phyloP scores from a whole-genome alignment of 2,113 vertebrate genomes.

The Monopterus albus region DNA sequence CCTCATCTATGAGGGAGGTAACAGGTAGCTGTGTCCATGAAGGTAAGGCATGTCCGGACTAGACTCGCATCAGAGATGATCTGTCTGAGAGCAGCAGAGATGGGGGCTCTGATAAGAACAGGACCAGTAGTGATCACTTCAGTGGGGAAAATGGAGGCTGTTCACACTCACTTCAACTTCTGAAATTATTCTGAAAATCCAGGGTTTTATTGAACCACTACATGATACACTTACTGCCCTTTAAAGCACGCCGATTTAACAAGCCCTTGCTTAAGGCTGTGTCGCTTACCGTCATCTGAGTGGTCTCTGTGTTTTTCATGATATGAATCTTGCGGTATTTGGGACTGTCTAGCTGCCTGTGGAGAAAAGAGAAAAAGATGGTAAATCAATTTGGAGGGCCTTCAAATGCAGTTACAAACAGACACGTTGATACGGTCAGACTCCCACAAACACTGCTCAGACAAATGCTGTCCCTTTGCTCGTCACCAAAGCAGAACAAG shows the following conservation, averaged over 20 bases:
- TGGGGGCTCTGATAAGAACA: constrained; percentile 47
- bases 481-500: constrained; percentile 42
- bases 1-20: constrained; percentile 61
- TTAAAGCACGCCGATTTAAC: constrained; percentile 31
- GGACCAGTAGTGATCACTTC: constrained; percentile 39
- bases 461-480: constrained; percentile 38
- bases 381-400: constrained; percentile 43
- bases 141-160: not conserved
- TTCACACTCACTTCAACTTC: constrained; percentile 11
- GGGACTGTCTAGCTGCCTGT: constrained; percentile 91
- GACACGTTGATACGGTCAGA: constrained; percentile 34
- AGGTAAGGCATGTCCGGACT: constrained; percentile 55
- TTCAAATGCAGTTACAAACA: constrained; percentile 41
- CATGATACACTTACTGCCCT: not conserved
- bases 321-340: constrained; percentile 90
- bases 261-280: constrained; percentile 7
- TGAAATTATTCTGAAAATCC: constrained; percentile 12
- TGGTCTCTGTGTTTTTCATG: constrained; percentile 97
- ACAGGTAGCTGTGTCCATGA: constrained; percentile 52
- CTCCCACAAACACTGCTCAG: constrained; percentile 42
- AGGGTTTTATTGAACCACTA: not conserved
- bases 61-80: constrained; percentile 52
- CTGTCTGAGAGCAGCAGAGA: constrained; percentile 41
- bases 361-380: constrained; percentile 13
- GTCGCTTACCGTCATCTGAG: constrained; percentile 91